A percentile compares a stretch with the other conserved stretches of the same genome.
These are phyloP conservation scores for Chironex yamaguchii DNA, from an alignment of 30 jellyfish, hydroid and myxozoan genomes.

Conservation along the genomic window DNA sequence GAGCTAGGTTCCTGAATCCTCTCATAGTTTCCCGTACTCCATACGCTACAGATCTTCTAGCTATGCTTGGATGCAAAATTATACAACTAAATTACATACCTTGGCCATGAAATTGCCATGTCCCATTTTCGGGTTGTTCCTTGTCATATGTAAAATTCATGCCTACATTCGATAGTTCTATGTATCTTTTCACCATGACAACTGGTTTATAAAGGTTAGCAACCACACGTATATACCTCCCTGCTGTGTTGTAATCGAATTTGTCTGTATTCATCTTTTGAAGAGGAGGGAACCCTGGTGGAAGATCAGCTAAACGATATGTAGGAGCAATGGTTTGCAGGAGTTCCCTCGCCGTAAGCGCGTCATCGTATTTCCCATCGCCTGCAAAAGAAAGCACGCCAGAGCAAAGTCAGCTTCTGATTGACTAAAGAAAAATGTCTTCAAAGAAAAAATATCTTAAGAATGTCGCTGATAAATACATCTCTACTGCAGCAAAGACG, in stretches of 20 bases:
- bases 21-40: no score
- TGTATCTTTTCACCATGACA: constrained; percentile 77
- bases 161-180: constrained; percentile 63
- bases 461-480: no score
- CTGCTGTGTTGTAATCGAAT: constrained; percentile 89
- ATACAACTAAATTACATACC: no score
- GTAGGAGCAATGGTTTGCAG: constrained; percentile 98
- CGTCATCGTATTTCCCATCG: no score
- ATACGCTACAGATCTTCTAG: no score
- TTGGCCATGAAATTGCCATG: constrained; percentile 86
- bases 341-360: constrained; percentile 86
- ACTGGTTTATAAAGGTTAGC: constrained; percentile 82
- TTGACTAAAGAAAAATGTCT: no score
- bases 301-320: constrained; percentile 86
- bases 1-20: no score
- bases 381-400: no score
- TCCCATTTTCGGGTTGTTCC: constrained; percentile 82
- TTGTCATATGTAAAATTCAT: constrained; percentile 93
- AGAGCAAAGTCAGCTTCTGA: no score
- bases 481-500: no score
- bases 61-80: no score
- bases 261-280: constrained; percentile 89
- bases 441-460: no score
- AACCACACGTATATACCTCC: constrained; percentile 80
- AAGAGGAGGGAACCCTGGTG: constrained; percentile 98